Evolutionary conservation across 1,140 invertebrate species (phyloP).

Genomic region (Sinonovacula constricta): DNA sequence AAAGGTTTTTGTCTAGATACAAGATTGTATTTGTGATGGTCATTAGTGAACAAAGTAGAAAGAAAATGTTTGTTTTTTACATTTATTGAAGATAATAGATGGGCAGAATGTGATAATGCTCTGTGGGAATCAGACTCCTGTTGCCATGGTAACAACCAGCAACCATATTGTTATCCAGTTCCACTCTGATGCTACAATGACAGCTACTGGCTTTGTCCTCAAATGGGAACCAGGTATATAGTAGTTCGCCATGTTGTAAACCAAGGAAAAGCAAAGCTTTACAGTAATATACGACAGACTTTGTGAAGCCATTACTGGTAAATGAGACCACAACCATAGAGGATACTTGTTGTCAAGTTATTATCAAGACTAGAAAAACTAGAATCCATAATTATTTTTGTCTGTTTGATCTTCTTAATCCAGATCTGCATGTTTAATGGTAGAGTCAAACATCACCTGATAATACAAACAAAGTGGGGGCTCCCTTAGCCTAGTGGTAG

Average conservation of each 20-base stretch:
- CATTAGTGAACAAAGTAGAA: too few relatives aligned
- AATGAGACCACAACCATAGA: not conserved
- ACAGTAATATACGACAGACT: not conserved
- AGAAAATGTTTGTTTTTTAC: too few relatives aligned
- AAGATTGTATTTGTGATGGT: too few relatives aligned
- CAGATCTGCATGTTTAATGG: too few relatives aligned
- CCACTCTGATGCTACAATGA: conserved; percentile 3
- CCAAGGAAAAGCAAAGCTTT: not conserved
- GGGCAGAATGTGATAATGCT: not conserved
- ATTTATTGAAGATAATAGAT: too few relatives aligned
- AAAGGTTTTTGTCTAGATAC: not conserved
- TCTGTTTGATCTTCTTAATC: too few relatives aligned
- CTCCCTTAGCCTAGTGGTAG: too few relatives aligned
- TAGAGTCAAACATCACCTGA: too few relatives aligned
- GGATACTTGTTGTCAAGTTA: not conserved
- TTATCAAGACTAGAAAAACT: not conserved
- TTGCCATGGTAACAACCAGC: not conserved
- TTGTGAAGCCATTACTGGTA: too few relatives aligned
- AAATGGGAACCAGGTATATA: conserved; percentile 30
- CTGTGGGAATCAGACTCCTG: not conserved
- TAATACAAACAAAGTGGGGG: too few relatives aligned
- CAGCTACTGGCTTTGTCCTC: not conserved
- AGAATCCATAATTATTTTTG: not conserved
- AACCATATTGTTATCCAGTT: not conserved
- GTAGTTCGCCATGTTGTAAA: too few relatives aligned